A percentile compares a stretch with the other conserved stretches of the same genome.
phyloP scores from a whole-genome alignment of 2,888 invertebrate genomes.

The Eristalis pertinax region DNA sequence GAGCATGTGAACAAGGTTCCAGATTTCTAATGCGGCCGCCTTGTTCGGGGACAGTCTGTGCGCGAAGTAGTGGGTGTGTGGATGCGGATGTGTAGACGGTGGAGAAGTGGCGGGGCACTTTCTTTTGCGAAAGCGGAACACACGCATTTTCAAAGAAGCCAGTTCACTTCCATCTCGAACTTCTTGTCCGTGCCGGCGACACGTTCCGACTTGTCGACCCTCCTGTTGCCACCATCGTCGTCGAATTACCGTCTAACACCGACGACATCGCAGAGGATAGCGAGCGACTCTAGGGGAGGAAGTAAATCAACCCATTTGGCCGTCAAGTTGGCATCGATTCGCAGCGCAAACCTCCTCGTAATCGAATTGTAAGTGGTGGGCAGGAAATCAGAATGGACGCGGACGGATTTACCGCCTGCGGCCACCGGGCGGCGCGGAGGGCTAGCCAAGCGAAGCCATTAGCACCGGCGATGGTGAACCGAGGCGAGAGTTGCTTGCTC shows the following conservation, averaged over 20 bases:
- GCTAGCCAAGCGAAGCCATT: background rate
- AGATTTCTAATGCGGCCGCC: slow-evolving; percentile 12
- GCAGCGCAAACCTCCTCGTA: slow-evolving; percentile 42
- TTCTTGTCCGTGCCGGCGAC: background rate
- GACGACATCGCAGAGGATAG: slow-evolving; percentile 1
- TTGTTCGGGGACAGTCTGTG: background rate
- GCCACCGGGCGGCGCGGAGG: background rate
- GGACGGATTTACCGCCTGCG: slow-evolving; percentile 46
- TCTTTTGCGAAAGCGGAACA: too few relatives aligned
- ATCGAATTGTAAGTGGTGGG: slow-evolving; percentile 66
- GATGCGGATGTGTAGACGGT: background rate
- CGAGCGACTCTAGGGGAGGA: slow-evolving; percentile 38
- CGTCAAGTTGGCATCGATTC: slow-evolving; percentile 55
- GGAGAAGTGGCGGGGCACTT: too few relatives aligned
- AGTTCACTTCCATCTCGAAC: too few relatives aligned
- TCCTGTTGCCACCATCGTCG: background rate
- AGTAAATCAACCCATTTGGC: slow-evolving; percentile 66
- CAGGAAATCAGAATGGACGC: slow-evolving; percentile 47
- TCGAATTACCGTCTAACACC: slow-evolving; percentile 33
- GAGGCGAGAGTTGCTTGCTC: slow-evolving; percentile 45
- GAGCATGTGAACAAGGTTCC: slow-evolving; percentile 2
- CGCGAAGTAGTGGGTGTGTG: background rate
- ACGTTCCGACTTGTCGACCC: background rate
- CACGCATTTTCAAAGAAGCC: too few relatives aligned
- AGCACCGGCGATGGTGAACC: slow-evolving; percentile 21